phyloP scores from a whole-genome alignment of 2,797 vertebrate genomes.

The Coilia nasus region DNA sequence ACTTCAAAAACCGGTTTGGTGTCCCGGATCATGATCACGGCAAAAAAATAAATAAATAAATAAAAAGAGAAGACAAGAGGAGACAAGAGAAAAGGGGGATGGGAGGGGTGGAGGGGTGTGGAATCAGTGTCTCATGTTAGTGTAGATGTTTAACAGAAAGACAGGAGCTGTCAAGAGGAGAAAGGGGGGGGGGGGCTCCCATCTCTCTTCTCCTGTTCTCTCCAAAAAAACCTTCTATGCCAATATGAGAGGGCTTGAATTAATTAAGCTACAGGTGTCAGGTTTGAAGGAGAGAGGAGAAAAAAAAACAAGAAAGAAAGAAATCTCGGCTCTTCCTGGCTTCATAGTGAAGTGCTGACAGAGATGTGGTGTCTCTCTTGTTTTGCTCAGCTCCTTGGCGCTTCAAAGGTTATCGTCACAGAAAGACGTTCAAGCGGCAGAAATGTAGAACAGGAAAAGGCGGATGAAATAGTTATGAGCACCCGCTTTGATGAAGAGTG shows the following conservation, averaged over 20 bases:
- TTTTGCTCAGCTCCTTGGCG: constrained; percentile 51
- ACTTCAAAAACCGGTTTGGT: constrained; percentile 11
- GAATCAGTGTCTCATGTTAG: constrained; percentile 11
- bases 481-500: constrained; percentile 61
- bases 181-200: background rate
- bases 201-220: background rate
- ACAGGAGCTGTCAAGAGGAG: constrained; percentile 36
- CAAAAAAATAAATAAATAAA: background rate
- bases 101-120: background rate
- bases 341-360: constrained; percentile 56
- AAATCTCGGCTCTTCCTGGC: constrained; percentile 59
- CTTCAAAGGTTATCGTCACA: constrained; percentile 67
- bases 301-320: background rate
- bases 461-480: constrained; percentile 64
- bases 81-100: background rate
- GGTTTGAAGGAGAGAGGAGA: constrained; percentile 5
- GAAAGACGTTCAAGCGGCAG: constrained; percentile 55
- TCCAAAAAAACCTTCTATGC: background rate
- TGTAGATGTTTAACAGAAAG: constrained; percentile 17
- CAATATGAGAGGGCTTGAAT: constrained; percentile 65
- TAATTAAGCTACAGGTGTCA: constrained; percentile 63
- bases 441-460: constrained; percentile 55
- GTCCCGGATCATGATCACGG: background rate
- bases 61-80: background rate
- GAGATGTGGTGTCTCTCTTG: constrained; percentile 59